Percentiles rank a stretch among this genome's conserved stretches.
Conservation (phyloP, 2,113 vertebrate species). For the Pholis gunnellus region DNA sequence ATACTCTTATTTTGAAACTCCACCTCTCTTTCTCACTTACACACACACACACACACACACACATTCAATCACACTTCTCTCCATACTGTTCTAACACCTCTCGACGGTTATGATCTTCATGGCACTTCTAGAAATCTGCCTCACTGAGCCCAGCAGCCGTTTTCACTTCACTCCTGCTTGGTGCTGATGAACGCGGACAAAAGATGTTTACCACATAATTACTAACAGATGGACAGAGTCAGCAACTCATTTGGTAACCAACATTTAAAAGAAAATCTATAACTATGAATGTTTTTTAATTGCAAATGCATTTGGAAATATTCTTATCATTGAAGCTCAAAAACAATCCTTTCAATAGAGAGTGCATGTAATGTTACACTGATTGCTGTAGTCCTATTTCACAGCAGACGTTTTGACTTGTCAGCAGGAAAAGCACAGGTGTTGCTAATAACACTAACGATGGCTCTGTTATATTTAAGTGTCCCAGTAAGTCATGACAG, state of each 20-base stretch:
- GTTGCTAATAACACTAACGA: not conserved
- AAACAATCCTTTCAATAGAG: not conserved
- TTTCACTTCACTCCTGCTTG: slow-evolving; percentile 46
- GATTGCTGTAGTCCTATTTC: not conserved
- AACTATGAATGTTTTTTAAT: not conserved
- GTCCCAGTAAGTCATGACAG: not conserved
- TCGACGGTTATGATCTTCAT: slow-evolving; percentile 58
- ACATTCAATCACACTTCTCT: slow-evolving; percentile 54
- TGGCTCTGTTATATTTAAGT: not conserved
- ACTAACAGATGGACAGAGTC: not conserved
- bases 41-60: slow-evolving; percentile 30
- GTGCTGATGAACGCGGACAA: slow-evolving; percentile 30
- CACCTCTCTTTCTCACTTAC: slow-evolving; percentile 52
- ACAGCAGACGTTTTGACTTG: not conserved
- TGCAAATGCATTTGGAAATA: not conserved
- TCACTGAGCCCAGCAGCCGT: slow-evolving; percentile 61
- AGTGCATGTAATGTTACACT: not conserved
- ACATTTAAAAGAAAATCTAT: slow-evolving; percentile 7
- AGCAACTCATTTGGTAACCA: not conserved
- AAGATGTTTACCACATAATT: slow-evolving; percentile 49
- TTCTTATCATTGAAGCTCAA: not conserved
- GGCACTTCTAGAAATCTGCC: slow-evolving; percentile 68
- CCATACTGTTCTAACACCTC: slow-evolving; percentile 71
- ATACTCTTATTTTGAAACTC: slow-evolving; percentile 44
- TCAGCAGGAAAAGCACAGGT: not conserved